Conservation (phyloP, 2,113 vertebrate species). For the Nyctibius bracteatus region DNA sequence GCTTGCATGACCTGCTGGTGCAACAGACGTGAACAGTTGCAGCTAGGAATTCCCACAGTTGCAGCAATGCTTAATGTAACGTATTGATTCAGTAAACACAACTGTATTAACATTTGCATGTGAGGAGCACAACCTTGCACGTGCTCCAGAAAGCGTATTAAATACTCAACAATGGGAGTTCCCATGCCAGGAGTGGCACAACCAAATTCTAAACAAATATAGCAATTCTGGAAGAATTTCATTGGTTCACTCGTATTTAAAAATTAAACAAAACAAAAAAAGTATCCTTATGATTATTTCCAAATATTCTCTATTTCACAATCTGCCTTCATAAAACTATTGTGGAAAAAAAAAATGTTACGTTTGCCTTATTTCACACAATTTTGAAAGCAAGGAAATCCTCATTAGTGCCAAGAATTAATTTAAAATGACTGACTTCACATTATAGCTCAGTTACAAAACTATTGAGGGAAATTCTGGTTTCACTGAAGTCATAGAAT, state of each 20-base stretch:
- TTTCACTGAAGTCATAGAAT: background rate
- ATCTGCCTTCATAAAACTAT: background rate
- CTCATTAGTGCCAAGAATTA: background rate
- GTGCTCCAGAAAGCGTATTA: fast-evolving
- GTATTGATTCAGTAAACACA: background rate
- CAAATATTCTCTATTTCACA: background rate
- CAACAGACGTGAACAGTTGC: background rate
- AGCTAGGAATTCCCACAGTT: background rate
- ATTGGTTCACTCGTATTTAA: background rate
- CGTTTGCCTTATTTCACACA: background rate
- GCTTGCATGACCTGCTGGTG: background rate
- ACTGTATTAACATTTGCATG: background rate
- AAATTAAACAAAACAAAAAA: background rate
- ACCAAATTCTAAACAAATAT: background rate
- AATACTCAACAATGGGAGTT: background rate
- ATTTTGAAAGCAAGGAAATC: background rate
- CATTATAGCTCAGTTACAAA: background rate
- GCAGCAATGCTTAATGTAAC: background rate
- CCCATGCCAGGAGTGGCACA: fast-evolving
- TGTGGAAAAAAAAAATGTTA: background rate
- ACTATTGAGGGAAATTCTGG: background rate
- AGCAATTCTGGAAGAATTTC: background rate
- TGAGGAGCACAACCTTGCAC: background rate
- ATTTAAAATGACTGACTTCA: background rate
- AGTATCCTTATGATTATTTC: background rate